A percentile compares a stretch with the other conserved stretches of the same genome.
Evolutionary conservation across 1,140 invertebrate genomes (phyloP).

Genomic region (Drosophila cardini): DNA sequence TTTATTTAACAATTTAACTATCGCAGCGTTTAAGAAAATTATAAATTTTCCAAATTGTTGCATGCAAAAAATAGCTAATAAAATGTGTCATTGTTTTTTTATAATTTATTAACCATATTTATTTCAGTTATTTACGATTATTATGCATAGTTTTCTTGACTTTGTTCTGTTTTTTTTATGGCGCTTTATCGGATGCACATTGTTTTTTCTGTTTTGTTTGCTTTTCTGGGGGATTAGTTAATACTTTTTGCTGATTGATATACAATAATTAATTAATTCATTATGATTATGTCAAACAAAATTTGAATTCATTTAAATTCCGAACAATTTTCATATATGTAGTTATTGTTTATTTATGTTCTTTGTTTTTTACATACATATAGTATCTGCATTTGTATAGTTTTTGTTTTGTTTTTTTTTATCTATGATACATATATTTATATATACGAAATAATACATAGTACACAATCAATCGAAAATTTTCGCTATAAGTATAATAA

Average conservation of each 20-base stretch:
- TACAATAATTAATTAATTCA: constrained; percentile 22
- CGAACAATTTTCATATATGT: constrained; percentile 37
- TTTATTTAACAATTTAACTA: constrained; percentile 80
- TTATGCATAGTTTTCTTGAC: constrained; percentile 9
- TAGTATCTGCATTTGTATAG: constrained; percentile 31
- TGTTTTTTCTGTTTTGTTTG: constrained; percentile 17
- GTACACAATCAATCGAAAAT: constrained; percentile 73
- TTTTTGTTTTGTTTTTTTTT: too few species aligned
- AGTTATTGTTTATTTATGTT: constrained; percentile 31
- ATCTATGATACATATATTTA: constrained; percentile 75
- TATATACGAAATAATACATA: constrained; percentile 74
- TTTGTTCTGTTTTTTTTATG: constrained; percentile 30
- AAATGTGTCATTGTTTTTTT: constrained; percentile 24
- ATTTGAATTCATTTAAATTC: constrained; percentile 38
- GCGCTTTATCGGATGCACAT: constrained; percentile 44
- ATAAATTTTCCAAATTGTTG: constrained; percentile 48
- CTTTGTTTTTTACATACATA: constrained; percentile 44
- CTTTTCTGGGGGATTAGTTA: constrained; percentile 46
- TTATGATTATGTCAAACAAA: constrained; percentile 43
- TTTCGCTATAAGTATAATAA: constrained; percentile 69
- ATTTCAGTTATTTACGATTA: constrained; percentile 29
- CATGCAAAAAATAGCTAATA: constrained; percentile 66
- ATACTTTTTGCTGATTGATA: constrained; percentile 52
- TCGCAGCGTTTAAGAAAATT: constrained; percentile 61
- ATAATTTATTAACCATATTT: constrained; percentile 37